Evolutionary conservation across 2,888 invertebrate species (phyloP).

Genomic region (Chymomyza procnemis): DNA sequence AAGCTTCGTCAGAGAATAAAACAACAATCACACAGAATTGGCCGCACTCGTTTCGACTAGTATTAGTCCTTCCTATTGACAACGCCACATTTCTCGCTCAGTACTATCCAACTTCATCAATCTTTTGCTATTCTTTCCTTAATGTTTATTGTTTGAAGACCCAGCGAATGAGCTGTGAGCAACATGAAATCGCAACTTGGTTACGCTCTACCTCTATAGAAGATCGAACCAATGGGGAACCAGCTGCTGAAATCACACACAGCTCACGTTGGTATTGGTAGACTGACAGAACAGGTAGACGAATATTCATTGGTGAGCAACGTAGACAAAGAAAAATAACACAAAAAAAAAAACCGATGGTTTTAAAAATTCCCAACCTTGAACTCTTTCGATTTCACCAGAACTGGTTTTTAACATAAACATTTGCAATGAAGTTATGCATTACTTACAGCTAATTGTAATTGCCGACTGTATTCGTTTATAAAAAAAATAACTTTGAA

Average conservation of each 20-base stretch:
- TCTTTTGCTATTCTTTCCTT: neutral
- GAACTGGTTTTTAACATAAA: neutral
- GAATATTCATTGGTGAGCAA: neutral
- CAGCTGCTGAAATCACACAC: neutral
- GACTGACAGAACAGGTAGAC: neutral
- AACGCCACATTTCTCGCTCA: neutral
- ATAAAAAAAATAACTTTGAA: neutral
- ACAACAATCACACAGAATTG: too few species aligned
- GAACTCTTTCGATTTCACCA: neutral
- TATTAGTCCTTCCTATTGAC: too few species aligned
- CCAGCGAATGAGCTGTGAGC: neutral
- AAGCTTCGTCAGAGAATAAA: too few species aligned
- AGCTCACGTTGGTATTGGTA: neutral
- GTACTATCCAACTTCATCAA: neutral
- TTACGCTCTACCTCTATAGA: constrained; percentile 39
- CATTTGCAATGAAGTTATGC: neutral
- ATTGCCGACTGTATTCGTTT: neutral
- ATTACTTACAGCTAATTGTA: neutral
- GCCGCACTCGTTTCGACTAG: too few species aligned
- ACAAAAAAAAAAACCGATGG: neutral
- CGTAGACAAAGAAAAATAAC: too few species aligned
- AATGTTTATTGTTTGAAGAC: neutral
- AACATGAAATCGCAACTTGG: constrained; percentile 25
- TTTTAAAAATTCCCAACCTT: neutral
- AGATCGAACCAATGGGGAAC: constrained; percentile 32